Percentiles rank a stretch among this genome's conserved stretches.
Conservation (phyloP, 37 sponge, comb jelly and placozoan species). For the Halisarca cf. caerulea region DNA sequence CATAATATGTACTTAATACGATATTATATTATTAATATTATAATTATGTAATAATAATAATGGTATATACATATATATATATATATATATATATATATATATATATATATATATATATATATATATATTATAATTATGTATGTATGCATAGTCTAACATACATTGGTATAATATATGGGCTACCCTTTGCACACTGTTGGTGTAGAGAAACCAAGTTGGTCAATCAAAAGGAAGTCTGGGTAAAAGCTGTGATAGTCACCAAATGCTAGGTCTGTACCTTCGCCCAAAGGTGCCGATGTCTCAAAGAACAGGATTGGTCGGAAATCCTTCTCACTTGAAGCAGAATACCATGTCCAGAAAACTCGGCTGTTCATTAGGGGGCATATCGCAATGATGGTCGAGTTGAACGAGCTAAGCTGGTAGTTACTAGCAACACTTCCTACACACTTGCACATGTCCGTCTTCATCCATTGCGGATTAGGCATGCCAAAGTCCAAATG, state of each 20-base stretch:
- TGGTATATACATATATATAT: no score
- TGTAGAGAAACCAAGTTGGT: not conserved
- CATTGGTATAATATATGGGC: no score
- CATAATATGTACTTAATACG: no score
- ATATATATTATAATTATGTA: no score
- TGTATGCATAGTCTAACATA: no score
- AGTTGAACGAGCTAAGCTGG: constrained; percentile 11
- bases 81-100: no score
- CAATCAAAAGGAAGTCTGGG: not conserved
- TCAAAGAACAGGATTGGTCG: not conserved
- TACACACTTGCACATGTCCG: constrained; percentile 35
- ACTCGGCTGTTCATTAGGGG: constrained; percentile 23
- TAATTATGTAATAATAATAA: no score
- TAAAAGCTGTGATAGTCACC: not conserved
- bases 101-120: no score
- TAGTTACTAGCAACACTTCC: constrained; percentile 18
- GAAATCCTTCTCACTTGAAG: not conserved
- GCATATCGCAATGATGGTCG: constrained; percentile 21
- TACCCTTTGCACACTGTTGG: not conserved
- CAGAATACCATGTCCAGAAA: constrained; percentile 37
- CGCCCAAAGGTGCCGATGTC: not conserved
- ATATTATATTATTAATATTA: no score
- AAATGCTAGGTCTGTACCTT: not conserved
- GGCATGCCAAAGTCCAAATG: constrained; percentile 21
- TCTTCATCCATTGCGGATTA: constrained; percentile 26